A percentile compares a stretch with the other conserved stretches of the same genome.
Evolutionary conservation across 2,797 vertebrate species (phyloP).

Genomic region (Ammospiza maritima): DNA sequence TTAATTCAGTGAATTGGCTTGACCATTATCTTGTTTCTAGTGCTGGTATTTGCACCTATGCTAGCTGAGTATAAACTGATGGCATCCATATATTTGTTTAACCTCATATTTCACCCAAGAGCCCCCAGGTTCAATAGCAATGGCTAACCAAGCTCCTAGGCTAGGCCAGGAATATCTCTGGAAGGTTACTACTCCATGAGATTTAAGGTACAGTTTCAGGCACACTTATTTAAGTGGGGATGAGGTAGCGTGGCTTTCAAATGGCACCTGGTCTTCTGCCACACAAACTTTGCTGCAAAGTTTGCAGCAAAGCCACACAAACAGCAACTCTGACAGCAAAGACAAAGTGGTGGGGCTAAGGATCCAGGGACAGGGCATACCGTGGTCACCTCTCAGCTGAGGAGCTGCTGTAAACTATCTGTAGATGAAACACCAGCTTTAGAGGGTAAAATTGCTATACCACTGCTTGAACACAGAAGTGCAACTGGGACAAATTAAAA

Average conservation of each 20-base stretch:
- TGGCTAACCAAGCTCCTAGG: not conserved
- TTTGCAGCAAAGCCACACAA: not conserved
- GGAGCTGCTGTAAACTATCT: not conserved
- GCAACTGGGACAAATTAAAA: not conserved
- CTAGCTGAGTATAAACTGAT: not conserved
- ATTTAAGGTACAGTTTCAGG: not conserved
- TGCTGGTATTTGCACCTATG: not conserved
- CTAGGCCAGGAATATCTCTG: not conserved
- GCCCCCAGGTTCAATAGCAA: not conserved
- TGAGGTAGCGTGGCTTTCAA: not conserved
- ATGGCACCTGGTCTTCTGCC: not conserved
- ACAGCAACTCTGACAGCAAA: not conserved
- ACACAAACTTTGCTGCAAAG: no score
- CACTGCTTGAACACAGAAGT: not conserved
- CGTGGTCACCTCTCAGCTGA: fast-evolving
- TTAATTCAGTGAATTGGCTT: not conserved
- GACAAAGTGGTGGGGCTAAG: not conserved
- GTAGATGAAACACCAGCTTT: not conserved
- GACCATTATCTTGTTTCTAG: not conserved
- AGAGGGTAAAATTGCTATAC: not conserved
- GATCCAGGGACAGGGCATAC: not conserved
- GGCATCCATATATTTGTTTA: not conserved
- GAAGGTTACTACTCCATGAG: not conserved
- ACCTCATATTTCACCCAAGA: not conserved
- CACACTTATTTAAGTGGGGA: not conserved